Evolutionary conservation across 1,140 invertebrate species (phyloP).

Genomic region (Caerostris extrusa): DNA sequence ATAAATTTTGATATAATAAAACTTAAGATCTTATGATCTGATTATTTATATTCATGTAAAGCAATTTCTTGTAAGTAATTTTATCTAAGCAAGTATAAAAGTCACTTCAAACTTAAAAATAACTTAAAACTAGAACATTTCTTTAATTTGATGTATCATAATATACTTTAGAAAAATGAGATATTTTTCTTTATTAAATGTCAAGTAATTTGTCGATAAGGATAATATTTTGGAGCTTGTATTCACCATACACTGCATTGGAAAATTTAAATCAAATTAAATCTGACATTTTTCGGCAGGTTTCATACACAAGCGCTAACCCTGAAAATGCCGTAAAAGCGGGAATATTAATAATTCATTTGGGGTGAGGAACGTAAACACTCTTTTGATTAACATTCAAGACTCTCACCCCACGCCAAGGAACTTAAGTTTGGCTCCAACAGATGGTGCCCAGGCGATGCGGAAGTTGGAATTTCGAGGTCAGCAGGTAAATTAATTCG

Average conservation of each 20-base stretch:
- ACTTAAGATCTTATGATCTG: too few relatives aligned
- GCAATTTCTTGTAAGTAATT: too few relatives aligned
- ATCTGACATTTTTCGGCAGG: not conserved
- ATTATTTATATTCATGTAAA: too few relatives aligned
- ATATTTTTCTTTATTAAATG: too few relatives aligned
- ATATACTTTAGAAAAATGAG: too few relatives aligned
- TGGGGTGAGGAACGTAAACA: not conserved
- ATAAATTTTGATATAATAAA: too few relatives aligned
- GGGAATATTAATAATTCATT: slow-evolving; percentile 33
- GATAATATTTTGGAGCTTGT: too few relatives aligned
- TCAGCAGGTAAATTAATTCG: slow-evolving; percentile 36
- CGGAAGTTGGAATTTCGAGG: slow-evolving; percentile 19
- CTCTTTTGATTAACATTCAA: slow-evolving; percentile 32
- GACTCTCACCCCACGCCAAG: slow-evolving; percentile 25
- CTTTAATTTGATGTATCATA: too few relatives aligned
- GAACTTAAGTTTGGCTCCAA: not conserved
- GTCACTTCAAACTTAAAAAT: too few relatives aligned
- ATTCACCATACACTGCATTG: not conserved
- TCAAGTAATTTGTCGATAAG: too few relatives aligned
- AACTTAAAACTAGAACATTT: too few relatives aligned
- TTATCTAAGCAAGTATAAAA: too few relatives aligned
- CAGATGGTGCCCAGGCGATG: not conserved
- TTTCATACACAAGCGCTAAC: slow-evolving; percentile 2
- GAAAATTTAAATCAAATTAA: not conserved
- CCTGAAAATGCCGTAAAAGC: not conserved